These are phyloP conservation scores for Conistra vaccinii DNA, from an alignment of 2,888 invertebrate genomes.

Conservation along the genomic window DNA sequence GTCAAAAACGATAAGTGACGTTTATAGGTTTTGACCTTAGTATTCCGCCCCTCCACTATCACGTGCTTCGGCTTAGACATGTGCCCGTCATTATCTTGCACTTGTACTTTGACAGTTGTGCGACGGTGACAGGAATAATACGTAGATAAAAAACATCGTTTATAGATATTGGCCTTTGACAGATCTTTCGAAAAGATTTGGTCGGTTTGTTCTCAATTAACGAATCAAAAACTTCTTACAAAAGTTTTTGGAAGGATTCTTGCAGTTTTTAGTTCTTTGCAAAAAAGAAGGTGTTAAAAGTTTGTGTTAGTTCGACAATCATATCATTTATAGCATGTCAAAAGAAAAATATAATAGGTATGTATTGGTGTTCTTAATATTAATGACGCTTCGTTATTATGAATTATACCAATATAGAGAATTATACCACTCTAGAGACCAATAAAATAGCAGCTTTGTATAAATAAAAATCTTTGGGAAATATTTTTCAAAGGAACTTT, in stretches of 20 bases:
- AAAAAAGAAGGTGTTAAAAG: not conserved
- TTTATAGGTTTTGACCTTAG: no score
- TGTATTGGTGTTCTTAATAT: not conserved
- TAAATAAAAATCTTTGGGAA: slow-evolving; percentile 21
- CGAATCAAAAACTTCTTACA: not conserved
- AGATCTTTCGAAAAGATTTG: not conserved
- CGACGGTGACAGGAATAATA: not conserved
- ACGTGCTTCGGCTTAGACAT: not conserved
- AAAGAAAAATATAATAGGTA: not conserved
- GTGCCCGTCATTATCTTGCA: no score
- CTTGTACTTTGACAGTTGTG: not conserved
- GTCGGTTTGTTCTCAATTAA: not conserved
- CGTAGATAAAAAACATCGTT: not conserved
- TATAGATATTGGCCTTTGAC: no score
- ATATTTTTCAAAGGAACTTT: slow-evolving; percentile 45
- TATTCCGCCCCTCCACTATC: no score
- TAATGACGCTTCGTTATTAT: not conserved
- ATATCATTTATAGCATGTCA: not conserved
- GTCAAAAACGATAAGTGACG: not conserved
- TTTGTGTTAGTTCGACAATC: not conserved
- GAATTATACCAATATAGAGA: not conserved
- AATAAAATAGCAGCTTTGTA: slow-evolving; percentile 10
- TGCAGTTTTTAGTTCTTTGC: not conserved
- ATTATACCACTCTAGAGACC: not conserved
- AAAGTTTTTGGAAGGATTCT: not conserved